phyloP scores from a whole-genome alignment of 2,113 vertebrate genomes.

The Rynchops niger region DNA sequence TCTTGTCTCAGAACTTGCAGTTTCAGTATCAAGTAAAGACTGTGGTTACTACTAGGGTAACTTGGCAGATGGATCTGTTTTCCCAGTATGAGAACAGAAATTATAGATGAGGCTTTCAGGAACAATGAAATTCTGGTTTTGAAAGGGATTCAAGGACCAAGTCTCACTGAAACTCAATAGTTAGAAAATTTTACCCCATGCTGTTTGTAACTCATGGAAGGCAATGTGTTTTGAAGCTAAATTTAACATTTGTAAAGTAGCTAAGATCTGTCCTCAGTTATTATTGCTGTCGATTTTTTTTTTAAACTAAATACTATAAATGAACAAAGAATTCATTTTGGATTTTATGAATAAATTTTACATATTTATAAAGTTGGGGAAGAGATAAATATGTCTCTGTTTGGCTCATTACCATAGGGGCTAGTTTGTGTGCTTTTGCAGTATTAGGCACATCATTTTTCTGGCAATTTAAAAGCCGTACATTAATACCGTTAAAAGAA shows the following conservation, averaged over 20 bases:
- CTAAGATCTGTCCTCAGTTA: background rate
- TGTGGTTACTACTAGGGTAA: background rate
- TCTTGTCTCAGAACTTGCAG: background rate
- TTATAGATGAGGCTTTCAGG: background rate
- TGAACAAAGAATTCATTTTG: background rate
- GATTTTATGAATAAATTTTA: background rate
- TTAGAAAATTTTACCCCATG: background rate
- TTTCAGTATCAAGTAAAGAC: background rate
- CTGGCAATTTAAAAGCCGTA: background rate
- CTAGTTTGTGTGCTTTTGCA: background rate
- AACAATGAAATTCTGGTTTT: background rate
- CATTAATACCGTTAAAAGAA: background rate
- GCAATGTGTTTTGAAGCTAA: background rate
- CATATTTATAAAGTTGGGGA: background rate
- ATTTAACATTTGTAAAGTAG: background rate
- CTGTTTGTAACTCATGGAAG: background rate
- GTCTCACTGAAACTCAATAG: background rate
- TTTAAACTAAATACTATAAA: background rate
- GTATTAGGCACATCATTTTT: background rate
- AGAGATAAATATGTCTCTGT: background rate
- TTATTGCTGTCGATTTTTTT: background rate
- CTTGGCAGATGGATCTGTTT: background rate
- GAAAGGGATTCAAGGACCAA: background rate
- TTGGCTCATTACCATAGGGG: background rate
- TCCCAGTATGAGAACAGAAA: background rate